These are phyloP conservation scores for Ptilonorhynchus violaceus DNA, from an alignment of 2,113 vertebrate genomes.

Conservation along the genomic window DNA sequence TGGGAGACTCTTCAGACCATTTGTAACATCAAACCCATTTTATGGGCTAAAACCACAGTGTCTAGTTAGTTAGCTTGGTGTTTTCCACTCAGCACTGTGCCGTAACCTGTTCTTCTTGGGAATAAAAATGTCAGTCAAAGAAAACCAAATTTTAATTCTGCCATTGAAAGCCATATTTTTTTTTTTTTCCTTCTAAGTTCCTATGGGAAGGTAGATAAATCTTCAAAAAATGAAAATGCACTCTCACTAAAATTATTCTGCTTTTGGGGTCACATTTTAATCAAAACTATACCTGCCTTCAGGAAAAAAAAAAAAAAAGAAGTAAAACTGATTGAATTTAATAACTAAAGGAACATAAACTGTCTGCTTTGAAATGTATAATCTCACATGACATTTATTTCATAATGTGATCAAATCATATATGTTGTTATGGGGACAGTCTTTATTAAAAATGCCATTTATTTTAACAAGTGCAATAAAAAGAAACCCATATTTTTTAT, in stretches of 20 bases:
- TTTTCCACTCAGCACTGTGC: conserved; percentile 1
- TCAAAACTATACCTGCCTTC: conserved; percentile 71
- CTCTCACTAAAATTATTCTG: conserved; percentile 48
- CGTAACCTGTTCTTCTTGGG: background rate
- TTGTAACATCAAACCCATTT: background rate
- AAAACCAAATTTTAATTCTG: conserved; percentile 54
- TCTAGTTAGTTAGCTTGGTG: conserved; percentile 41
- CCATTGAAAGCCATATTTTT: background rate
- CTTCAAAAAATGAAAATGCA: conserved; percentile 51
- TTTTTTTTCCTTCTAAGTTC: background rate
- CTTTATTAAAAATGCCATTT: conserved; percentile 80
- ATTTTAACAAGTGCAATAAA: conserved; percentile 75
- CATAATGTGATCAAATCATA: conserved; percentile 69
- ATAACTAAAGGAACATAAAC: conserved; percentile 74
- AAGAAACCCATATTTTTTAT: conserved; percentile 51
- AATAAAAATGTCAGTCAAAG: conserved; percentile 68
- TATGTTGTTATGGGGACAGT: conserved; percentile 71
- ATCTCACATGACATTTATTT: conserved; percentile 74
- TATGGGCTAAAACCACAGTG: background rate
- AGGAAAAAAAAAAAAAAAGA: conserved; percentile 44
- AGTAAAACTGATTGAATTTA: conserved; percentile 74
- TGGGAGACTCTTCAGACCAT: background rate
- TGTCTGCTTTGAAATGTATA: conserved; percentile 68
- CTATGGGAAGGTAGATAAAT: conserved; percentile 52
- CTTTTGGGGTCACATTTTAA: conserved; percentile 74